Percentiles rank a stretch among this genome's conserved stretches.
phyloP scores from a whole-genome alignment of 2,888 invertebrate genomes.

The Herminia tarsipennalis region DNA sequence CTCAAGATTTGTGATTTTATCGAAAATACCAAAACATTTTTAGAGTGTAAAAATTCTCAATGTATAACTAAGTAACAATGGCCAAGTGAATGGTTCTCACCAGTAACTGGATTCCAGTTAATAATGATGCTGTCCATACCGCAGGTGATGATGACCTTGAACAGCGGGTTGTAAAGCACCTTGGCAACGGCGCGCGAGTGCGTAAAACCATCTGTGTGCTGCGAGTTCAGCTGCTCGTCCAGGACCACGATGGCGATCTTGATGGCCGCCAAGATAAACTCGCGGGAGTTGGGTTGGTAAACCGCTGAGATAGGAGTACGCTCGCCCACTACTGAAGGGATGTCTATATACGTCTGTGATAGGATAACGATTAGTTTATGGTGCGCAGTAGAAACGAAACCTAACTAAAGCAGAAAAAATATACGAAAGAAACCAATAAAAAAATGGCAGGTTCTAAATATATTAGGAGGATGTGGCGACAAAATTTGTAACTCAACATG shows the following conservation, averaged over 20 bases:
- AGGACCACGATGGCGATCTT: slow-evolving; percentile 88
- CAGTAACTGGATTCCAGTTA: slow-evolving; percentile 92
- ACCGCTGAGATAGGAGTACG: slow-evolving; percentile 86
- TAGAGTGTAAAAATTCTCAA: no score
- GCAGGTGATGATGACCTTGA: slow-evolving; percentile 90
- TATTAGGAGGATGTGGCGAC: no score
- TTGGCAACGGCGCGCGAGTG: slow-evolving; percentile 89
- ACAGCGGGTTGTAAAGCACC: slow-evolving; percentile 91
- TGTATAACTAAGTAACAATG: not conserved
- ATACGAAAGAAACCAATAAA: no score
- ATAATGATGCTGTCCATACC: slow-evolving; percentile 93
- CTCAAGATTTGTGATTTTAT: no score
- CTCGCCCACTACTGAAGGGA: slow-evolving; percentile 87
- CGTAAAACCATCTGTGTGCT: slow-evolving; percentile 90
- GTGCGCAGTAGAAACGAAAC: no score
- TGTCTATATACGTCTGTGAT: slow-evolving; percentile 87
- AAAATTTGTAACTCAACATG: no score
- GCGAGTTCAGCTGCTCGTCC: slow-evolving; percentile 87
- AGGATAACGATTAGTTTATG: no score
- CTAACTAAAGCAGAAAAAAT: no score
- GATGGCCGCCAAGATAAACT: slow-evolving; percentile 88
- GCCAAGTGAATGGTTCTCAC: slow-evolving; percentile 48
- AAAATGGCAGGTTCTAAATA: no score
- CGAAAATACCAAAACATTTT: no score
- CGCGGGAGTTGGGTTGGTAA: slow-evolving; percentile 88